These are phyloP conservation scores for Bhutanitis thaidina DNA, from an alignment of 2,888 invertebrate species.

Conservation along the genomic window DNA sequence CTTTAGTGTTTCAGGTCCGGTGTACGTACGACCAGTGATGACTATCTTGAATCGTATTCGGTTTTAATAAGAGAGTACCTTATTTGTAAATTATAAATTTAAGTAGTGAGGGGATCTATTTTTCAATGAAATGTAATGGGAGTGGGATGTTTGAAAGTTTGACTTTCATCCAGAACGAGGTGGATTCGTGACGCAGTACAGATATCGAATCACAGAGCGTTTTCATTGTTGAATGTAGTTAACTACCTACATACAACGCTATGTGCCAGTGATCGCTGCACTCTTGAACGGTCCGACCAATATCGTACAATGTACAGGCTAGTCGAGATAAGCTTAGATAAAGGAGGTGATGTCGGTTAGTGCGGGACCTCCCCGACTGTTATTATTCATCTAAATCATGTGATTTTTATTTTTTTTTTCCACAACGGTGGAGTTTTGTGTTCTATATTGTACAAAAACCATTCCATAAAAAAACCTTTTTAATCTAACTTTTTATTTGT, in stretches of 20 bases:
- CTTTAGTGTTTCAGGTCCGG: conserved; percentile 54
- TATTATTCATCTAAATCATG: conserved; percentile 53
- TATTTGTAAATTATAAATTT: conserved; percentile 77
- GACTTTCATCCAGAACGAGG: conserved; percentile 60
- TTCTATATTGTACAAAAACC: conserved; percentile 78
- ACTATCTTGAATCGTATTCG: conserved; percentile 65
- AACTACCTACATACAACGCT: neutral
- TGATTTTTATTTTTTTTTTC: conserved; percentile 66
- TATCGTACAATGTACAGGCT: conserved; percentile 70
- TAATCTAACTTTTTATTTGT: conserved; percentile 72
- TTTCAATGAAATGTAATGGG: conserved; percentile 60
- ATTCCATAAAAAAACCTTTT: conserved; percentile 71
- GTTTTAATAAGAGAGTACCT: conserved; percentile 66
- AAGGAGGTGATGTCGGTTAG: conserved; percentile 17
- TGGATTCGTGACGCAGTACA: conserved; percentile 27
- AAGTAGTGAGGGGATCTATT: conserved; percentile 78
- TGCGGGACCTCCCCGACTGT: conserved; percentile 35
- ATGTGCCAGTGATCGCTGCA: conserved; percentile 15
- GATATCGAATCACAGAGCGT: neutral
- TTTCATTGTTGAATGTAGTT: no score
- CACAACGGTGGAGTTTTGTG: conserved; percentile 63
- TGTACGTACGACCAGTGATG: conserved; percentile 58
- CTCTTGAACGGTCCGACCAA: conserved; percentile 30
- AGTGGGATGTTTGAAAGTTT: conserved; percentile 62
- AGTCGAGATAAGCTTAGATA: conserved; percentile 52